phyloP scores from a whole-genome alignment of 2,113 vertebrate genomes.

The Dendropsophus ebraccatus region DNA sequence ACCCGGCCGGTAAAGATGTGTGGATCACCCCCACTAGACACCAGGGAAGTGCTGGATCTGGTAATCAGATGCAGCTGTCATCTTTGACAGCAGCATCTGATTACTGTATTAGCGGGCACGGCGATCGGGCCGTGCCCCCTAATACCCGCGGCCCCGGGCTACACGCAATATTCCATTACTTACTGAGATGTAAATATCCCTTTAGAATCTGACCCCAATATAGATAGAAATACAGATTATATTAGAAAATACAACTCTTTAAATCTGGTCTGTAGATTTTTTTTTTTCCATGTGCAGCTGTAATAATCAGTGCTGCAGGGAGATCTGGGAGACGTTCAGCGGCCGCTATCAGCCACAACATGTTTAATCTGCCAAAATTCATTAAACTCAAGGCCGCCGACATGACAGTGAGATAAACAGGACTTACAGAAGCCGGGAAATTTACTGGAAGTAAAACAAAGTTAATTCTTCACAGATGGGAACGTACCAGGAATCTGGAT shows the following conservation, averaged over 20 bases:
- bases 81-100: too few species aligned
- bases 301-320: background rate
- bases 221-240: background rate
- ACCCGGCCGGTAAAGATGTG: too few species aligned
- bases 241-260: background rate
- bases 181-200: too few species aligned
- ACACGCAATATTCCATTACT: too few species aligned
- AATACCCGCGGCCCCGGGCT: too few species aligned
- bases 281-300: background rate
- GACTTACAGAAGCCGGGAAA: conserved; percentile 6
- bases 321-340: background rate
- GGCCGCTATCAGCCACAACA: background rate
- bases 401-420: background rate
- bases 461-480: background rate
- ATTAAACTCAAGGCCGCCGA: conserved; percentile 17
- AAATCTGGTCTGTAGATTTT: background rate
- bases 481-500: background rate
- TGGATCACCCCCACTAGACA: too few species aligned
- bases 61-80: too few species aligned
- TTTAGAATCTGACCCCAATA: too few species aligned
- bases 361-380: background rate
- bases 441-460: background rate
- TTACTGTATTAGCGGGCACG: too few species aligned
- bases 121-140: too few species aligned
- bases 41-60: too few species aligned